Percentiles rank a stretch among this genome's conserved stretches.
Conservation (phyloP, 2,888 invertebrate genomes). For the Nephrotoma guestfalica region DNA sequence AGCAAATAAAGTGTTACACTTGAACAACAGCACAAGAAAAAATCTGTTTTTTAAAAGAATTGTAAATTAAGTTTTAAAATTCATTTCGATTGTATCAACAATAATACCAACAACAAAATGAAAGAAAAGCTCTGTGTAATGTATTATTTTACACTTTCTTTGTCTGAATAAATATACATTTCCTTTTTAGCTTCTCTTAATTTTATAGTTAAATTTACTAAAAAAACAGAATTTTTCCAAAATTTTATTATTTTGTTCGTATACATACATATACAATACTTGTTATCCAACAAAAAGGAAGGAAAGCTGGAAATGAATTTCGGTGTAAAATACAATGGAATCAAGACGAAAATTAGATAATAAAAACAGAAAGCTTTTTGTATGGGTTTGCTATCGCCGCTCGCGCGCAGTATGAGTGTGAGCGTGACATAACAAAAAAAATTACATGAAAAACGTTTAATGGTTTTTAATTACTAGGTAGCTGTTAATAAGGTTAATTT, state of each 20-base stretch:
- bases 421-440: background rate
- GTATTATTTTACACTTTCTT: background rate
- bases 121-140: background rate
- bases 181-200: background rate
- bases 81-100: background rate
- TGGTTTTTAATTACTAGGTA: background rate
- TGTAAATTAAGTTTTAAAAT: background rate
- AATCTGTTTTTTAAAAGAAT: background rate
- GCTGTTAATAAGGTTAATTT: background rate
- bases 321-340: background rate
- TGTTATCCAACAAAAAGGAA: background rate
- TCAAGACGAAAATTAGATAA: background rate
- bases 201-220: background rate
- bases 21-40: background rate
- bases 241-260: background rate
- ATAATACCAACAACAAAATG: background rate
- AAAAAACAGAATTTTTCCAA: background rate
- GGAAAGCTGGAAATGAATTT: background rate
- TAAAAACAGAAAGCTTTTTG: background rate
- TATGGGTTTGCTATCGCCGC: background rate
- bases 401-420: background rate
- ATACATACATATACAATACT: background rate
- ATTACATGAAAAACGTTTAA: background rate
- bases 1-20: background rate
- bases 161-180: background rate